Evolutionary conservation across 1,140 invertebrate species (phyloP).

Genomic region (Diabrotica undecimpunctata): DNA sequence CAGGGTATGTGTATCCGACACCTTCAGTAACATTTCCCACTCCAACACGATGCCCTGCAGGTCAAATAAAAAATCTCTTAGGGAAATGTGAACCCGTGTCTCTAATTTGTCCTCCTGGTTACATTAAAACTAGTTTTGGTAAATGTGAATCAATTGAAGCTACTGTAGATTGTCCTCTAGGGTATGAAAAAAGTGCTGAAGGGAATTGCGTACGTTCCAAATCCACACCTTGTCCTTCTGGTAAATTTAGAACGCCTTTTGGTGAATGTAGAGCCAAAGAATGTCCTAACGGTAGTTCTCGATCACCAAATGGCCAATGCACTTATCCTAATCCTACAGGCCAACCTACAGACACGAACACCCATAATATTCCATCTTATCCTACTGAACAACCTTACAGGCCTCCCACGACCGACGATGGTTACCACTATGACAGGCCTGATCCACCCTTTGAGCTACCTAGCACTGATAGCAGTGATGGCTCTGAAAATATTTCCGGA

Average conservation of each 20-base stretch:
- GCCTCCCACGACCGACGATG: constrained; percentile 14
- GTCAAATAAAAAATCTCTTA: too few relatives aligned
- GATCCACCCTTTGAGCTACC: constrained; percentile 18
- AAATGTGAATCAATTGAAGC: too few relatives aligned
- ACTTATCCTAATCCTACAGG: constrained; percentile 5
- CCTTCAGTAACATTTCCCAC: background rate
- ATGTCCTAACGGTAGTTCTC: constrained; percentile 11
- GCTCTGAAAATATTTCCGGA: background rate
- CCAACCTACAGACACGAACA: constrained; percentile 13
- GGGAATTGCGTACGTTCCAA: background rate
- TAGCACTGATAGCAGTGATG: background rate
- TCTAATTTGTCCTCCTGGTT: too few relatives aligned
- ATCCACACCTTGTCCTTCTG: background rate
- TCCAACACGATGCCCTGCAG: background rate
- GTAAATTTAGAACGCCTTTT: constrained; percentile 1
- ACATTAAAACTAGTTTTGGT: too few relatives aligned
- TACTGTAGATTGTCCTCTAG: background rate
- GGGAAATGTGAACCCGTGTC: too few relatives aligned
- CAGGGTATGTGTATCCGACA: background rate
- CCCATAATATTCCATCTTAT: constrained; percentile 17
- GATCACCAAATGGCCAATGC: constrained; percentile 14
- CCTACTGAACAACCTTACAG: constrained; percentile 18
- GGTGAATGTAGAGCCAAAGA: constrained; percentile 9
- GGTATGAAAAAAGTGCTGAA: background rate
- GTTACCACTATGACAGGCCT: constrained; percentile 24